phyloP scores from a whole-genome alignment of 1,140 invertebrate species.

The Halesus radiatus region DNA sequence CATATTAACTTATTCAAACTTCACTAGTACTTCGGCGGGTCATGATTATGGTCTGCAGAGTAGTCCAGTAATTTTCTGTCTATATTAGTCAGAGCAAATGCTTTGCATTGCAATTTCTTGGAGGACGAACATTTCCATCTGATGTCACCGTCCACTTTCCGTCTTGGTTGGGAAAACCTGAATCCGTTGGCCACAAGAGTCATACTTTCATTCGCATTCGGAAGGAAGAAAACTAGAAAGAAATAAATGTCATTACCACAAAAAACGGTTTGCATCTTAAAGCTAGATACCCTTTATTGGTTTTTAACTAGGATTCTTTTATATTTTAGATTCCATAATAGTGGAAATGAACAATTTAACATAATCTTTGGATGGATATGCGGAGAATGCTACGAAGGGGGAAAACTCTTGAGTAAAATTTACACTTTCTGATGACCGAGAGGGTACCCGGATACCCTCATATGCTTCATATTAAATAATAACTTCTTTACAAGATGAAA shows the following conservation, averaged over 20 bases:
- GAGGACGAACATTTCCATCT: constrained; percentile 30
- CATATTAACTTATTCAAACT: background rate
- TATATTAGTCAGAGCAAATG: background rate
- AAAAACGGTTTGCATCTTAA: too few relatives aligned
- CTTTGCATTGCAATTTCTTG: background rate
- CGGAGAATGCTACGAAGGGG: too few relatives aligned
- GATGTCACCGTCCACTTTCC: background rate
- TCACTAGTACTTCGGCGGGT: background rate
- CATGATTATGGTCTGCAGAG: background rate
- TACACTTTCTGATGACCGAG: too few relatives aligned
- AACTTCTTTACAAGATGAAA: too few relatives aligned
- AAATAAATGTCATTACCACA: background rate
- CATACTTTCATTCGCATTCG: constrained; percentile 46
- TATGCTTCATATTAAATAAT: too few relatives aligned
- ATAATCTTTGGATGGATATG: too few relatives aligned
- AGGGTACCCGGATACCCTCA: too few relatives aligned
- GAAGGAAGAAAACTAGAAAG: constrained; percentile 41
- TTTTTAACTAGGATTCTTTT: too few relatives aligned
- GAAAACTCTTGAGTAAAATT: too few relatives aligned
- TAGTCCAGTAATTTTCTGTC: background rate
- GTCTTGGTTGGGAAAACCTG: constrained; percentile 2
- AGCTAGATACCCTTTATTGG: too few relatives aligned
- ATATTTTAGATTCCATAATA: too few relatives aligned
- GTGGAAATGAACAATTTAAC: too few relatives aligned
- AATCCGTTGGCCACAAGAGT: constrained; percentile 44